Conservation (phyloP, 2,113 vertebrate species). For the Crotophaga sulcirostris region DNA sequence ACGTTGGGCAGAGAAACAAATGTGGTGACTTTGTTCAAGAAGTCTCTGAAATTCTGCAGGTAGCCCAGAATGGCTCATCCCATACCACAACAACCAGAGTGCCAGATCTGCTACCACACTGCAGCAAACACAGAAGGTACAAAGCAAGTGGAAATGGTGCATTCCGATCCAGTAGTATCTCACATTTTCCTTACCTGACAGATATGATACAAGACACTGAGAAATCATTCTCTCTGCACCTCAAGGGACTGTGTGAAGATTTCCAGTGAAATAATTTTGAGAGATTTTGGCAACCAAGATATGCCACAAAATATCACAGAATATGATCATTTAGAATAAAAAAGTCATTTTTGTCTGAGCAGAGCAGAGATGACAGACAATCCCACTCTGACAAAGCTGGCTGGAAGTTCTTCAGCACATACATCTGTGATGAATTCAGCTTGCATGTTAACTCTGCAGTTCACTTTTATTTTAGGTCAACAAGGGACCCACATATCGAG, state of each 20-base stretch:
- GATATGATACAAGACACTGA: background rate
- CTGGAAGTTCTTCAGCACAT: background rate
- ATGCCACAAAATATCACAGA: background rate
- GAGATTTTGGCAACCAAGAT: background rate
- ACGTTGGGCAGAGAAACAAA: background rate
- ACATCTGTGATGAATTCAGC: background rate
- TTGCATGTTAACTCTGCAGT: background rate
- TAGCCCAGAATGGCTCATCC: background rate
- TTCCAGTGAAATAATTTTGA: background rate
- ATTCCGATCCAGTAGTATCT: background rate
- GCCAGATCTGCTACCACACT: background rate
- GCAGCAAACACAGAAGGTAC: background rate
- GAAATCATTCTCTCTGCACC: background rate
- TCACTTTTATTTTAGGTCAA: constrained; percentile 18
- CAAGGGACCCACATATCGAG: background rate
- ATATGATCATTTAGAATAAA: background rate
- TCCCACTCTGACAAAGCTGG: background rate
- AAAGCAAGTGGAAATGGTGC: background rate
- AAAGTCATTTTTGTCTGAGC: background rate
- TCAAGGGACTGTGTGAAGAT: background rate
- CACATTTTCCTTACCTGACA: background rate
- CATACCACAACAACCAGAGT: background rate
- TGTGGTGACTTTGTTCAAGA: background rate
- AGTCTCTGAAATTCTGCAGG: background rate
- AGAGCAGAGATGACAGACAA: background rate